A percentile compares a stretch with the other conserved stretches of the same genome.
phyloP scores from a whole-genome alignment of 2,113 vertebrate genomes.

The Prunella himalayana region DNA sequence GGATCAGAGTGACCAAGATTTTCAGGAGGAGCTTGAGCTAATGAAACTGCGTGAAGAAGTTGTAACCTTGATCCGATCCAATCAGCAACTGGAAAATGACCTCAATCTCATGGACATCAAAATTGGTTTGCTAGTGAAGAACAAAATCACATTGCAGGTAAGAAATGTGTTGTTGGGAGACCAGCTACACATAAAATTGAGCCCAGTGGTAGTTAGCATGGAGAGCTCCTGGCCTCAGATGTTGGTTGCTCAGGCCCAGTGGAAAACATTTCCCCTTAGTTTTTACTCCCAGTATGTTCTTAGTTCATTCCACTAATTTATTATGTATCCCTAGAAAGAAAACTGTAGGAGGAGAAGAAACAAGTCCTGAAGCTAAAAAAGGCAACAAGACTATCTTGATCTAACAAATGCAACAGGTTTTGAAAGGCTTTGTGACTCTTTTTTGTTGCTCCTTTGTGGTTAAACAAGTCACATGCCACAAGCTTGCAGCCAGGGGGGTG shows the following conservation, averaged over 20 bases:
- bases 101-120: constrained; percentile 99
- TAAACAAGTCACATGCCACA: neutral
- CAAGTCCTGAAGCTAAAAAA: neutral
- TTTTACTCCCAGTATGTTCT: neutral
- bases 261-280: neutral
- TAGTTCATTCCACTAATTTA: neutral
- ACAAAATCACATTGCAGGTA: constrained; percentile 94
- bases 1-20: constrained; percentile 97
- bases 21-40: constrained; percentile 94
- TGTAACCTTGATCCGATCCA: constrained; percentile 94
- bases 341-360: neutral
- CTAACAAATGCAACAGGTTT: neutral
- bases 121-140: constrained; percentile 96
- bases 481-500: fast-evolving
- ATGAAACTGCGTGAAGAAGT: constrained; percentile 95
- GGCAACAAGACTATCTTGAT: neutral
- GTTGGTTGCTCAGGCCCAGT: neutral
- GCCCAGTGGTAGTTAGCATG: neutral
- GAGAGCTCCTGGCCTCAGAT: neutral
- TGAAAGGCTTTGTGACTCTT: neutral
- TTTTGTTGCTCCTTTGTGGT: neutral
- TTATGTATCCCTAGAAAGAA: neutral
- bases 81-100: constrained; percentile 96
- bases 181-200: neutral
- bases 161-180: neutral